A percentile compares a stretch with the other conserved stretches of the same genome.
phyloP scores from a whole-genome alignment of 2,113 vertebrate species.

The Heteronetta atricapilla region DNA sequence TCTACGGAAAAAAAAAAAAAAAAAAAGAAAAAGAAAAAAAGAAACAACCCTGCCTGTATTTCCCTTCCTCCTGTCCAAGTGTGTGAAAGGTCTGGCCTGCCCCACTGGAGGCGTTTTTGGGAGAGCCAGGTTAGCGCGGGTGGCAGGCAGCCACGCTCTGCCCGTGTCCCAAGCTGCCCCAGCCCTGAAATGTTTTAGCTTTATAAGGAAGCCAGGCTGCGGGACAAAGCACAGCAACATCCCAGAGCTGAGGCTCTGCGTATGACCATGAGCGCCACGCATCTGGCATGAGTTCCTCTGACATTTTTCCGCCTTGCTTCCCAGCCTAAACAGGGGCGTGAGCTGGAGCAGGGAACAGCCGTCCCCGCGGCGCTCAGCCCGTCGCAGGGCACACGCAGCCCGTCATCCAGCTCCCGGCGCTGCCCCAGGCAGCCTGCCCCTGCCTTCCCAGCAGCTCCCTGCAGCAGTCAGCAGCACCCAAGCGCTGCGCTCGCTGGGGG shows the following conservation, averaged over 20 bases:
- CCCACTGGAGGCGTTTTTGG: constrained; percentile 1
- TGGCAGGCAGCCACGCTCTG: not conserved
- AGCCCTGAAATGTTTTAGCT: not conserved
- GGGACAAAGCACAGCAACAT: not conserved
- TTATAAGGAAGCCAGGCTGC: constrained; percentile 23
- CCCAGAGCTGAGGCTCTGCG: not conserved
- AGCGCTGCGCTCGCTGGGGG: rapidly evolving
- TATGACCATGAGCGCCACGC: not conserved
- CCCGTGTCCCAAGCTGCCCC: not conserved
- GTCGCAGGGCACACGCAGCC: not conserved
- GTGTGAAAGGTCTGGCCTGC: constrained; percentile 69
- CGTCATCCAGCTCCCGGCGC: not conserved
- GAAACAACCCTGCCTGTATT: constrained; percentile 51
- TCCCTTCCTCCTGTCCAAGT: constrained; percentile 56
- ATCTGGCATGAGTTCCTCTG: not conserved
- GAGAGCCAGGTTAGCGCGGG: not conserved
- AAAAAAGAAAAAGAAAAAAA: constrained; percentile 71
- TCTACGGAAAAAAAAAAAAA: constrained; percentile 65
- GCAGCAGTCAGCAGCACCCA: rapidly evolving
- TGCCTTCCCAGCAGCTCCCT: not conserved
- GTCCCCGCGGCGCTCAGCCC: rapidly evolving
- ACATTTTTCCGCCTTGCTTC: not conserved
- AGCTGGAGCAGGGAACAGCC: not conserved
- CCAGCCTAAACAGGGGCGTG: not conserved
- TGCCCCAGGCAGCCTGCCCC: not conserved